A percentile compares a stretch with the other conserved stretches of the same genome.
phyloP scores from a whole-genome alignment of 2,888 invertebrate species.

The Caprella mutica region DNA sequence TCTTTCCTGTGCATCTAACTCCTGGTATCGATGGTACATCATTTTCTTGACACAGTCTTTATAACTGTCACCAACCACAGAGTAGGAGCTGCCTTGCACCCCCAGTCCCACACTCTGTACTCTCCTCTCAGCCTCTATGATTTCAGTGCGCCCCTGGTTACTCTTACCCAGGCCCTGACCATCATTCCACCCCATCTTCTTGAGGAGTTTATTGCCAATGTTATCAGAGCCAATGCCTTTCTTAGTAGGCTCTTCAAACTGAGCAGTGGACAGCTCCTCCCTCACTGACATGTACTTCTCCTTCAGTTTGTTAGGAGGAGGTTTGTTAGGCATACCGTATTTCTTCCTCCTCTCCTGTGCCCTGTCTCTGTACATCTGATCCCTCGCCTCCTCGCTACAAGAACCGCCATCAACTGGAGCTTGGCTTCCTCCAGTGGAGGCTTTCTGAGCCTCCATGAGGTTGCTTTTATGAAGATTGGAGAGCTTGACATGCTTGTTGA shows the following conservation, averaged over 20 bases:
- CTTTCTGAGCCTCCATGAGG: constrained; percentile 48
- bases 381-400: constrained; percentile 38
- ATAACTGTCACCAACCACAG: constrained; percentile 71
- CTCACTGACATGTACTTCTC: constrained; percentile 35
- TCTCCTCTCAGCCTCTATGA: constrained; percentile 65
- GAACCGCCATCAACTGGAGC: too few relatives aligned
- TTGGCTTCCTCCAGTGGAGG: too few relatives aligned
- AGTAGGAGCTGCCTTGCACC: constrained; percentile 63
- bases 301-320: constrained; percentile 57
- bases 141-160: constrained; percentile 84
- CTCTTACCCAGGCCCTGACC: constrained; percentile 88
- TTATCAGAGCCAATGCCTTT: constrained; percentile 72
- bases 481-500: constrained; percentile 76
- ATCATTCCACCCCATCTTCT: constrained; percentile 99
- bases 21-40: constrained; percentile 62
- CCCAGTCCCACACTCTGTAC: constrained; percentile 74
- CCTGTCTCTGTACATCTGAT: constrained; percentile 66
- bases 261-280: constrained; percentile 40
- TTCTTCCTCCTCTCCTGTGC: constrained; percentile 91
- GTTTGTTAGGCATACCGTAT: constrained; percentile 70
- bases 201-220: constrained; percentile 84
- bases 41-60: constrained; percentile 80
- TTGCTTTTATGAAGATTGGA: constrained; percentile 92
- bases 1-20: constrained; percentile 32
- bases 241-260: constrained; percentile 46